phyloP scores from a whole-genome alignment of 2,113 vertebrate genomes.

The Dipodomys merriami region DNA sequence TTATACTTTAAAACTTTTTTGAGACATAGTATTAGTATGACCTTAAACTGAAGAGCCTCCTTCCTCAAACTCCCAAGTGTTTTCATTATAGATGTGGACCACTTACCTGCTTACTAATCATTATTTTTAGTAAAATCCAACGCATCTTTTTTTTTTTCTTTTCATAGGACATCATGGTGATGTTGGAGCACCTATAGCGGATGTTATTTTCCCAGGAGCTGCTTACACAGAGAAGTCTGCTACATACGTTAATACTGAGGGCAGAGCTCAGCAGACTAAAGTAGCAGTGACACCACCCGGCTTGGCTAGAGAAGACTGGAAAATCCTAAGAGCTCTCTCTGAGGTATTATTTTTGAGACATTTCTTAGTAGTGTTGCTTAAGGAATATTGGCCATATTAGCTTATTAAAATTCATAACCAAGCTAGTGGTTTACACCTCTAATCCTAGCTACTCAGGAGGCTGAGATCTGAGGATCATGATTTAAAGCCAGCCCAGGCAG shows the following conservation, averaged over 20 bases:
- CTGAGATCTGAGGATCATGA: too few relatives aligned
- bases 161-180: conserved; percentile 96
- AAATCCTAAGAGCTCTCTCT: conserved; percentile 95
- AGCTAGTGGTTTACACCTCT: too few relatives aligned
- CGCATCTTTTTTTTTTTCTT: neutral
- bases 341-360: conserved; percentile 87
- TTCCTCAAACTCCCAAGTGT: neutral
- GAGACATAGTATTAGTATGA: neutral
- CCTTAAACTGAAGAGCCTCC: neutral
- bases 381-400: neutral
- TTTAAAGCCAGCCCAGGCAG: too few relatives aligned
- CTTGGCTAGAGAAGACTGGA: conserved; percentile 98
- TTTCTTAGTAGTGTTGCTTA: conserved; percentile 24
- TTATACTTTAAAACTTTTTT: neutral
- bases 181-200: conserved; percentile 94
- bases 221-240: conserved; percentile 96
- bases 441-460: too few relatives aligned
- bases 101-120: neutral
- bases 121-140: neutral
- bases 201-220: conserved; percentile 95
- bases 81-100: neutral
- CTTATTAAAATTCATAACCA: neutral
- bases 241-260: conserved; percentile 98
- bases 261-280: conserved; percentile 94
- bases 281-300: conserved; percentile 95